Evolutionary conservation across 2,113 vertebrate genomes (phyloP).

Genomic region (Pyxicephalus adspersus): DNA sequence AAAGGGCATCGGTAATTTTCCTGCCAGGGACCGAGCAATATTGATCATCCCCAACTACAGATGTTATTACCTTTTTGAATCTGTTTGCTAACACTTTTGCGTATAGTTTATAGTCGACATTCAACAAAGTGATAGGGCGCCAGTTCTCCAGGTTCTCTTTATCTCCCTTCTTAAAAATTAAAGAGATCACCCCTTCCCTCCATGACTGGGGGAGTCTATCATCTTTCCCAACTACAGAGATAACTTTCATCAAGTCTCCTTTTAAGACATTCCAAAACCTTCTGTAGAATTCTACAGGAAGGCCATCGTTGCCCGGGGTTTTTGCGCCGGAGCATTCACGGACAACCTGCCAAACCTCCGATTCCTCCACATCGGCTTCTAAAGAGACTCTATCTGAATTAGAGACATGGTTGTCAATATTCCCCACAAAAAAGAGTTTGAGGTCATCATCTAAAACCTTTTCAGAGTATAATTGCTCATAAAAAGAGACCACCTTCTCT

Average conservation of each 20-base stretch:
- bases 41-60: neutral
- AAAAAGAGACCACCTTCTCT: neutral
- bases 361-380: too few relatives aligned
- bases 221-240: neutral
- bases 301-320: neutral
- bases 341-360: neutral
- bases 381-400: neutral
- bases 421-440: neutral
- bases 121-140: neutral
- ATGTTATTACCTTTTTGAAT: neutral
- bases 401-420: neutral
- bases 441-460: neutral
- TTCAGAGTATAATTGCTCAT: neutral
- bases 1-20: neutral
- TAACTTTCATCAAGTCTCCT: neutral
- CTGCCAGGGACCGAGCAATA: neutral
- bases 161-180: neutral
- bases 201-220: neutral
- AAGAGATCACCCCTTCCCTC: neutral
- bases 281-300: neutral
- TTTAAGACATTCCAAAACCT: neutral
- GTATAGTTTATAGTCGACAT: constrained; percentile 17
- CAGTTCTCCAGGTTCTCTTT: neutral
- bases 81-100: neutral
- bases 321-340: neutral